Evolutionary conservation across 2,888 invertebrate species (phyloP), one percentile per base, ranked within the genome.

Genomic region (Drosophila nigricruria): DNA sequence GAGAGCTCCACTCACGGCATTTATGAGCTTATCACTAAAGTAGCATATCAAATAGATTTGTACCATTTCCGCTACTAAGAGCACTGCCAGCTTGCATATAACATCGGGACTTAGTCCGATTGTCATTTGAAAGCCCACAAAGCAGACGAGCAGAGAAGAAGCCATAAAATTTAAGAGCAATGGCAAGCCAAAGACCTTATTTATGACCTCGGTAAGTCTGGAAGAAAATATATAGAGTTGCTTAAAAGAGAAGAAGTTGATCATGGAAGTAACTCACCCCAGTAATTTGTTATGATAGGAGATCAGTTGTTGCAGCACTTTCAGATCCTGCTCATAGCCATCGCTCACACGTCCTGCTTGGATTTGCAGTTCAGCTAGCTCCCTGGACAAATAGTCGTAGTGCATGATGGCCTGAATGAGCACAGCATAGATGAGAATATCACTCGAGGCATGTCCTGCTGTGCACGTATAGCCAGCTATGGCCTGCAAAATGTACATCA

Each of bases 331-430:
- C 6, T 30, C 27, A 25, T 34, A 58, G 8, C 63, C 54, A 25
- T 42, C 43, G 1, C 0, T 4, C 14, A 40, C 30, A 1, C 0
- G 5, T 1, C 10, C 40, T 0, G 45, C 14, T 25, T 70, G 43
- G 3, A 71, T 42, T 0, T 53, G 10, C 8, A 82, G 34, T 32
- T 67, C 58, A 10, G 52, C 43, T 0, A 92, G 62, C 6, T 43
- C 43, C 5, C 67, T 62, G 0, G 77, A 63, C 14, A 91, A 27
- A 58, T 79, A 81, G 38, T 92, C 89, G 30, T 88, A 92, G 61
- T 92, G 92, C 92, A 92, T 92, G 3, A 89, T 74, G 9, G 89
- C 59, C 71, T 92, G 92, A 16, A 84, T 89, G 6, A 82, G 81
- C 40, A 89, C 68, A 3, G 84, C 82, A 32, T 80, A 91, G 9